Evolutionary conservation across 2,797 vertebrate species (phyloP), one percentile per base, ranked within the genome.

Genomic region (Halcyon smyrnensis): DNA sequence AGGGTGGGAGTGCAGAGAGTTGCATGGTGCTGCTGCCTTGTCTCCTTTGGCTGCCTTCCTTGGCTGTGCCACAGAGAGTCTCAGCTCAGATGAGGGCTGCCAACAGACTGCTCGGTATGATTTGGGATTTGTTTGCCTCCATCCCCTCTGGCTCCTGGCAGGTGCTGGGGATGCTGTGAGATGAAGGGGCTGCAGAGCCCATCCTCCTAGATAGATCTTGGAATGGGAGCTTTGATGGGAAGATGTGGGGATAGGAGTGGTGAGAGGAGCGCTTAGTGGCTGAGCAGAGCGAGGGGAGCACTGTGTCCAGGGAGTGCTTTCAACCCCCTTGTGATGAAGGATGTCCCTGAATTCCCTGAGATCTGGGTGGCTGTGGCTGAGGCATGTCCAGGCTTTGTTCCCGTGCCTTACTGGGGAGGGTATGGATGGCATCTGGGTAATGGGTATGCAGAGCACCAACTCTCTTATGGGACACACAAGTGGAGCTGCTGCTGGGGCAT

Each of bases 11-110:
- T 1, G 19, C 50, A 34, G 81, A 45, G 54, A 48, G 25, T 83
- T 62, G 74, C 16, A 16, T 1, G 0, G 25, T 20, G 87, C 59
- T 78, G 62, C 36, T 71, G 50, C 8, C 34, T 68, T 32, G 6
- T 64, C 65, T 76, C 12, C 30, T 82, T 46, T 36, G 43, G 16
- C 75, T 80, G 63, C 79, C 23, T 57, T 57, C 68, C 36, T 54
- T 0, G 0, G 6, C 32, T 20, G 50, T 76, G 63, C 28, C 19
- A 28, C 0, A 0, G 37, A 11, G 32, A 30, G 45, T n/a, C 39
- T 30, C 1, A 3, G 24, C 60, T 74, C 75, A 23, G 34, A 17
- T 10, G 32, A 73, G 30, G 32, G 46, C 68, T 85, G 79, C 46
- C 62, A 69, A n/a, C 9, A 60, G 65, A 78, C 36, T 9, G 19